Conservation (phyloP, 2,888 invertebrate species). For the Drosophila sordidula region DNA sequence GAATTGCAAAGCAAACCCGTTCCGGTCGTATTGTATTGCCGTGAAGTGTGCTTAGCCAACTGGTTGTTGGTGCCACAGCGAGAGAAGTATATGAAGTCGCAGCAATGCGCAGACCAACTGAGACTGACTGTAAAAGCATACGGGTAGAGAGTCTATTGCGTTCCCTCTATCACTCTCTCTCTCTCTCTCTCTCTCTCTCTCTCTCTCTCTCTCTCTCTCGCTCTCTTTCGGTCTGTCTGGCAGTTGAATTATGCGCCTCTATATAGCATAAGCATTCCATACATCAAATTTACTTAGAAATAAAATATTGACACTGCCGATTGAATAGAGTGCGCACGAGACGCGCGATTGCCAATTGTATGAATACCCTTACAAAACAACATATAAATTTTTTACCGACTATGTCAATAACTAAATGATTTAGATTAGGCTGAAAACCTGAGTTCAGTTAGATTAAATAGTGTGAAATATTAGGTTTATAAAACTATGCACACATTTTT, state of each 20-base stretch:
- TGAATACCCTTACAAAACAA: neutral
- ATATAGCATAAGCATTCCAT: conserved; percentile 7
- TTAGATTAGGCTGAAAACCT: too few relatives aligned
- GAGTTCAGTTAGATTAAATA: too few relatives aligned
- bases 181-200: neutral
- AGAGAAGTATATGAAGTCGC: conserved; percentile 5
- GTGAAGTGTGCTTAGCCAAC: conserved; percentile 52
- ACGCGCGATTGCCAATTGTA: conserved; percentile 16
- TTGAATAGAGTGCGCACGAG: conserved; percentile 16
- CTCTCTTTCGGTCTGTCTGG: conserved; percentile 25
- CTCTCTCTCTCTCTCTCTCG: conserved; percentile 3
- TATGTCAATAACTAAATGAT: neutral
- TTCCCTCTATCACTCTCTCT: neutral
- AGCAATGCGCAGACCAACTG: conserved; percentile 8
- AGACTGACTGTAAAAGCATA: conserved; percentile 4
- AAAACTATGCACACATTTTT: neutral
- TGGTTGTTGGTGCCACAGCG: conserved; percentile 38
- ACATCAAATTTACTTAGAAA: conserved; percentile 22
- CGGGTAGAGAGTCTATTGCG: neutral
- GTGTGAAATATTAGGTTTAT: too few relatives aligned
- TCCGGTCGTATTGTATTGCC: conserved; percentile 44
- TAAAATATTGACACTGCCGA: conserved; percentile 17
- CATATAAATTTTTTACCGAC: neutral
- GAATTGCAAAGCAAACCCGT: conserved; percentile 54
- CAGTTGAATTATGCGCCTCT: conserved; percentile 36